Evolutionary conservation across 64 coral and sea anemone genomes (phyloP).

Genomic region (Platygyra sinensis): DNA sequence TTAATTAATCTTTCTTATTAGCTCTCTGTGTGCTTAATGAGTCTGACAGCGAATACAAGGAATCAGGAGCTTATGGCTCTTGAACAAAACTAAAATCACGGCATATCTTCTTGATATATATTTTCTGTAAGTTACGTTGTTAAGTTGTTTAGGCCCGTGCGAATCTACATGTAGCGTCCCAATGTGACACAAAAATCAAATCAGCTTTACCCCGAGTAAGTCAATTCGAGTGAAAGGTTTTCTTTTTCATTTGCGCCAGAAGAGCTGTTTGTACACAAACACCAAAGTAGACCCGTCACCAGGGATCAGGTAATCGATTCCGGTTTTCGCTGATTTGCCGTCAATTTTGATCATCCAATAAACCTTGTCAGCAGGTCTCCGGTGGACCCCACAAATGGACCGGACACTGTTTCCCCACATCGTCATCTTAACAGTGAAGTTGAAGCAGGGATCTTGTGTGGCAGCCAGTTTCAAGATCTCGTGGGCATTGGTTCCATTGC

Average conservation of each 20-base stretch:
- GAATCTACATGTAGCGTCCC: too few species aligned
- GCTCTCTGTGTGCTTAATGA: too few species aligned
- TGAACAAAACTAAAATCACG: too few species aligned
- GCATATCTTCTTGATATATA: too few species aligned
- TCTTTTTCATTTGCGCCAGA: slow-evolving; percentile 2
- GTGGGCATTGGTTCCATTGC: slow-evolving; percentile 35
- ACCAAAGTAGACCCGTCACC: not conserved
- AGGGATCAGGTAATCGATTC: slow-evolving; percentile 21
- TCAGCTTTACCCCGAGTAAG: too few species aligned
- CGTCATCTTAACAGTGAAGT: not conserved
- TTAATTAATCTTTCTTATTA: too few species aligned
- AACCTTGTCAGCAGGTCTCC: slow-evolving; percentile 1
- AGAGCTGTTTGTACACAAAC: slow-evolving; percentile 32
- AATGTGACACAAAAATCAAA: too few species aligned
- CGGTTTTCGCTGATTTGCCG: not conserved
- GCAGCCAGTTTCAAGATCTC: slow-evolving; percentile 18
- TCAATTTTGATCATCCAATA: slow-evolving; percentile 49
- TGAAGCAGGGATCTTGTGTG: slow-evolving; percentile 10
- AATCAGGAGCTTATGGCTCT: too few species aligned
- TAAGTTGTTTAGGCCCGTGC: too few species aligned
- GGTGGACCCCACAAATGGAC: slow-evolving; percentile 24
- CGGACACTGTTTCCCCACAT: slow-evolving; percentile 7
- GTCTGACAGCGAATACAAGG: too few species aligned
- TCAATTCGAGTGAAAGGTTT: too few species aligned
- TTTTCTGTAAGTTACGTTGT: too few species aligned